Conservation (phyloP, 2,888 invertebrate species). For the Hydroisotoma schaefferi region DNA sequence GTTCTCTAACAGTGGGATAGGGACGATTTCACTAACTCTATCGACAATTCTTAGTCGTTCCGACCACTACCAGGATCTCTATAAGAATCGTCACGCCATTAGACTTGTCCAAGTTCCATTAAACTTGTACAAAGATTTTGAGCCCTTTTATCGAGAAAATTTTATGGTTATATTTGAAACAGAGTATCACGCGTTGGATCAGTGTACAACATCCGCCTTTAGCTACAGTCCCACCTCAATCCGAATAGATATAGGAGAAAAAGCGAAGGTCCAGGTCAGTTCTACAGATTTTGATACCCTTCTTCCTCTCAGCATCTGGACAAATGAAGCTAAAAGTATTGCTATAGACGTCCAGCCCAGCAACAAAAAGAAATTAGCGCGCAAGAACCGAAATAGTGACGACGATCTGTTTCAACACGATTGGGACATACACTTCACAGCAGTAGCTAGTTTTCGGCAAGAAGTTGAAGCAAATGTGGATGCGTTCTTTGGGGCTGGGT, state of each 20-base stretch:
- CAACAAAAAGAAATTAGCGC: neutral
- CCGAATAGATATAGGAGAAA: slow-evolving; percentile 15
- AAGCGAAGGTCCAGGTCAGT: slow-evolving; percentile 8
- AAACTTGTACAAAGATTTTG: slow-evolving; percentile 8
- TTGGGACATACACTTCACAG: slow-evolving; percentile 17
- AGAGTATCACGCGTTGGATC: neutral
- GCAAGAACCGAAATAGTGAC: neutral
- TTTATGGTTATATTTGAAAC: slow-evolving; percentile 11
- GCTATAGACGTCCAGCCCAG: slow-evolving; percentile 8
- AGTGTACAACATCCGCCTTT: neutral
- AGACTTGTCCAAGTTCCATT: slow-evolving; percentile 12
- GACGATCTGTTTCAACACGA: slow-evolving; percentile 4
- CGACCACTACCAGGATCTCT: neutral
- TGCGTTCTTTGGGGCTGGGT: slow-evolving; percentile 37
- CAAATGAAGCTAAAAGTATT: slow-evolving; percentile 22
- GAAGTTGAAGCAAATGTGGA: slow-evolving; percentile 17
- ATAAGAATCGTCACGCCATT: neutral
- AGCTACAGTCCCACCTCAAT: neutral
- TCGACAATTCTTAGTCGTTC: neutral
- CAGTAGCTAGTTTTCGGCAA: slow-evolving; percentile 8
- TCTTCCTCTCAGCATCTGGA: slow-evolving; percentile 26
- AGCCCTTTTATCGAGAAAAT: slow-evolving; percentile 17
- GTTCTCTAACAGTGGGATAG: slow-evolving; percentile 13
- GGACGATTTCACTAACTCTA: neutral
- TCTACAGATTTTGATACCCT: slow-evolving; percentile 19